phyloP scores from a whole-genome alignment of 2,797 vertebrate species.

The Decapterus maruadsi region DNA sequence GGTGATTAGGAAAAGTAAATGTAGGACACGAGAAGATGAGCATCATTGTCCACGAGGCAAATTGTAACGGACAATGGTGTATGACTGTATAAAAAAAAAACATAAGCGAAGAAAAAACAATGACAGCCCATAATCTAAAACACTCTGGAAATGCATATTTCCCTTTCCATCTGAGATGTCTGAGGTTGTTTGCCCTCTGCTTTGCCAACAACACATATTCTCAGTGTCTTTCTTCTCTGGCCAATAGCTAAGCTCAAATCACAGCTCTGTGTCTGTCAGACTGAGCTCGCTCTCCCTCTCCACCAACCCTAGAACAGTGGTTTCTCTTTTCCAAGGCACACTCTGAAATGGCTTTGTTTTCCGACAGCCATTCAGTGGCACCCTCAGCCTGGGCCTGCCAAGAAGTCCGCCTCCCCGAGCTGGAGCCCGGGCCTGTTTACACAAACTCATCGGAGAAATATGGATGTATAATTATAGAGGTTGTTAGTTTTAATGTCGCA shows the following conservation, averaged over 20 bases:
- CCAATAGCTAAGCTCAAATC: slow-evolving; percentile 82
- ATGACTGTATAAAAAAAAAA: slow-evolving; percentile 32
- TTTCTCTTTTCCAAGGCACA: slow-evolving; percentile 81
- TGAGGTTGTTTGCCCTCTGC: slow-evolving; percentile 79
- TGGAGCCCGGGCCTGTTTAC: slow-evolving; percentile 80
- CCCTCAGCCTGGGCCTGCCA: slow-evolving; percentile 75
- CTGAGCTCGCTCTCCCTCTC: slow-evolving; percentile 66
- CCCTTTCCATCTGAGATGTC: slow-evolving; percentile 73
- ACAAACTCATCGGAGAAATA: slow-evolving; percentile 84
- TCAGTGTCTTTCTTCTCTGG: slow-evolving; percentile 75
- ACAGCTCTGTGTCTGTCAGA: slow-evolving; percentile 76
- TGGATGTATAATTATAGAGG: slow-evolving; percentile 84
- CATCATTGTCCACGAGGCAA: slow-evolving; percentile 43
- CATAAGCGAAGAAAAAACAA: slow-evolving; percentile 63
- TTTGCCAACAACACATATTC: slow-evolving; percentile 81
- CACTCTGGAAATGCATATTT: slow-evolving; percentile 74
- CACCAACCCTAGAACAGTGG: slow-evolving; percentile 68
- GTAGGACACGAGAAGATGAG: slow-evolving; percentile 59
- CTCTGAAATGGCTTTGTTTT: slow-evolving; percentile 84
- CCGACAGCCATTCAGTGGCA: slow-evolving; percentile 79
- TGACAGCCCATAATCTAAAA: slow-evolving; percentile 76
- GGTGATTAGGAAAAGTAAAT: slow-evolving; percentile 68
- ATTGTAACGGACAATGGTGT: slow-evolving; percentile 50
- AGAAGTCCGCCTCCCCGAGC: slow-evolving; percentile 75
- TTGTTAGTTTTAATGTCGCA: slow-evolving; percentile 82